Evolutionary conservation across 2,113 vertebrate species (phyloP).

Genomic region (Paramisgurnus dabryanus): DNA sequence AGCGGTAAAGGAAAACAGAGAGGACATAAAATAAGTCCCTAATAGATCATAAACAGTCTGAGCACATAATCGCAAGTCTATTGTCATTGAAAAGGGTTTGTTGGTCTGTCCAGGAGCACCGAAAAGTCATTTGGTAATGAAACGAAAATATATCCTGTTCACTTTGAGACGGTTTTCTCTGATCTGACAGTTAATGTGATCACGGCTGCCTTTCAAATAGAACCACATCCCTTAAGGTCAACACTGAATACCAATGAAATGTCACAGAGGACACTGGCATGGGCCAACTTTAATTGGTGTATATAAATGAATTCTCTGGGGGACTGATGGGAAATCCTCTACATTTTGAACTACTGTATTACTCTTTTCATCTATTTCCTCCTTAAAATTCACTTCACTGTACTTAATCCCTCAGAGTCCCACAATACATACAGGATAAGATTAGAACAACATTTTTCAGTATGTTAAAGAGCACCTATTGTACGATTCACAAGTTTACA

Average conservation of each 20-base stretch:
- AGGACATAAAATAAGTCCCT: neutral
- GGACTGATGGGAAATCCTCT: too few species aligned
- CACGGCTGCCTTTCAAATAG: constrained; percentile 34
- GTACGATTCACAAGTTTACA: too few species aligned
- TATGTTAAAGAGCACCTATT: too few species aligned
- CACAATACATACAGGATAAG: too few species aligned
- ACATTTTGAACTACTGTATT: too few species aligned
- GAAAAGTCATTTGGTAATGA: constrained; percentile 18
- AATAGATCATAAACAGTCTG: neutral
- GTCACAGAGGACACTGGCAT: constrained; percentile 35
- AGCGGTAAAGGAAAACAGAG: neutral
- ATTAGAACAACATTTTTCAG: too few species aligned
- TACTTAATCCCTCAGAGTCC: too few species aligned
- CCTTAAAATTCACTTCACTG: too few species aligned
- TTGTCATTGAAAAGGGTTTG: neutral
- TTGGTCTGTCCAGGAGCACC: constrained; percentile 7
- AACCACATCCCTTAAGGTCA: constrained; percentile 19
- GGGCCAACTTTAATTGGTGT: constrained; percentile 35
- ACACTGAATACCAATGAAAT: constrained; percentile 24
- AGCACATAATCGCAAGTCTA: constrained; percentile 1
- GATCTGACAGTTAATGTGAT: constrained; percentile 35
- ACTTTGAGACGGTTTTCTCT: constrained; percentile 12
- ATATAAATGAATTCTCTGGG: too few species aligned
- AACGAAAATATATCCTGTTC: constrained; percentile 26
- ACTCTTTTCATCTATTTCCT: too few species aligned